Evolutionary conservation across 2,888 invertebrate species (phyloP).

Genomic region (Thyatira batis): DNA sequence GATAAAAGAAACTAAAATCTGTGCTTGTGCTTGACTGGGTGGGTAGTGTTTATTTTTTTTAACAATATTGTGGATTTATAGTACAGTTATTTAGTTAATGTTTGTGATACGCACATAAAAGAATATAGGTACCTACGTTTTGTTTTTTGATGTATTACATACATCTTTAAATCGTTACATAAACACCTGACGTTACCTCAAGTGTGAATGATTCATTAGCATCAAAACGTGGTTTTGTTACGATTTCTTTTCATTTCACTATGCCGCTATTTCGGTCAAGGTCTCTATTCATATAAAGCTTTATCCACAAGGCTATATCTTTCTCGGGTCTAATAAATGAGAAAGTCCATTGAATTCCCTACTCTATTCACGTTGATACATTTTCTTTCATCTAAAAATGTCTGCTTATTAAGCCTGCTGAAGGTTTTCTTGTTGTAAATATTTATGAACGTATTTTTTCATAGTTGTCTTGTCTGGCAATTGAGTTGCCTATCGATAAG

Average conservation of each 20-base stretch:
- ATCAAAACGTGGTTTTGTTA: background rate
- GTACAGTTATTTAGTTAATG: background rate
- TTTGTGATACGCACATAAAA: too few species aligned
- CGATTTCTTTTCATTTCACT: background rate
- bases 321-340: background rate
- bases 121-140: too few species aligned
- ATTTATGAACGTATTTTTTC: too few species aligned
- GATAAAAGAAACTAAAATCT: background rate
- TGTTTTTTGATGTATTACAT: too few species aligned
- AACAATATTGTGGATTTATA: background rate
- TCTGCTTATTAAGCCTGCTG: constrained; percentile 1
- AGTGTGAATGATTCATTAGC: background rate
- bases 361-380: background rate
- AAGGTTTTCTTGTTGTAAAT: constrained; percentile 5
- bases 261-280: constrained; percentile 1
- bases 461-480: too few species aligned
- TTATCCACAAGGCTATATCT: background rate
- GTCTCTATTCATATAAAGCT: background rate
- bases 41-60: background rate
- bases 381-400: background rate
- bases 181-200: background rate
- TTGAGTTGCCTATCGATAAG: too few species aligned
- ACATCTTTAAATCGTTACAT: too few species aligned
- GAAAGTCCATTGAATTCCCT: background rate
- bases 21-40: background rate